Conservation (phyloP, 2,888 invertebrate species). For the Drosophila longiperda region DNA sequence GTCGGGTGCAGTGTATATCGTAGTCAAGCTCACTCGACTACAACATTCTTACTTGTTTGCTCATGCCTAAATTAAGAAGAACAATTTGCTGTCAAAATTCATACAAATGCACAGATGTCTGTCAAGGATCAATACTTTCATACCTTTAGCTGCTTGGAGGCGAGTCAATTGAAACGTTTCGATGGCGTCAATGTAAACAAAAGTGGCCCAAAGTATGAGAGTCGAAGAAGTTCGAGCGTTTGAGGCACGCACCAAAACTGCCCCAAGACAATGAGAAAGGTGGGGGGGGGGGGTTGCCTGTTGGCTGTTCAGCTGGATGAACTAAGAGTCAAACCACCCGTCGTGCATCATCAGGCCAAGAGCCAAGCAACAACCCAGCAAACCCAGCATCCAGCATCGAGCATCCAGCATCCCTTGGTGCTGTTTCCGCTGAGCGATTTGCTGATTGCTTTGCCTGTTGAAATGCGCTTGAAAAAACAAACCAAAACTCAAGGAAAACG, state of each 20-base stretch:
- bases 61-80: background rate
- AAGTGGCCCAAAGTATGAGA: constrained; percentile 17
- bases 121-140: constrained; percentile 11
- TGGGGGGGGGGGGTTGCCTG: background rate
- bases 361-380: background rate
- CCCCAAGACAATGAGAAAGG: constrained; percentile 25
- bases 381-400: constrained; percentile 36
- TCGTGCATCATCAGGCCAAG: constrained; percentile 42
- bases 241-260: constrained; percentile 48
- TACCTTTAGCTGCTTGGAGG: constrained; percentile 28
- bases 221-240: constrained; percentile 34
- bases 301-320: constrained; percentile 1
- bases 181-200: constrained; percentile 72
- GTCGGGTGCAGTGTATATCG: background rate
- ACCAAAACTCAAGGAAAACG: constrained; percentile 73
- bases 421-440: constrained; percentile 67
- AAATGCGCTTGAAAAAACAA: constrained; percentile 78
- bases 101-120: constrained; percentile 5
- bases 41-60: background rate
- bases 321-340: constrained; percentile 51
- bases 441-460: constrained; percentile 77
- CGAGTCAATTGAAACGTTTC: constrained; percentile 56
- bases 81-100: constrained; percentile 5
- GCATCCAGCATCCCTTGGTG: constrained; percentile 56
- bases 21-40: background rate